Percentiles rank a stretch among this genome's conserved stretches.
Conservation (phyloP, 2,113 vertebrate genomes). For the Indri indri region DNA sequence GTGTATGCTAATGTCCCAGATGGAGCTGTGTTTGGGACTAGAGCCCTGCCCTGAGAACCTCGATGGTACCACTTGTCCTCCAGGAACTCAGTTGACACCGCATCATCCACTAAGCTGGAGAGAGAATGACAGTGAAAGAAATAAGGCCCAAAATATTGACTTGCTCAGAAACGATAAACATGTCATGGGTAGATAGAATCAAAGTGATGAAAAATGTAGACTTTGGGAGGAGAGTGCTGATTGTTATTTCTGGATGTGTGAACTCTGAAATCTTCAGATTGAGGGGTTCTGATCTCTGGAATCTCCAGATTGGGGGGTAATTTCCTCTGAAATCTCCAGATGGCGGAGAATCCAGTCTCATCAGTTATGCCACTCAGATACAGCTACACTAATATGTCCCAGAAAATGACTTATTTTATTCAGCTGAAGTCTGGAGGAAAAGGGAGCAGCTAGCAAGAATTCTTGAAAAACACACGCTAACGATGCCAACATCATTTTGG, state of each 20-base stretch:
- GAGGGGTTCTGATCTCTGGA: conserved; percentile 64
- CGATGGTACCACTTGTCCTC: neutral
- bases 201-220: neutral
- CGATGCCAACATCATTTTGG: conserved; percentile 22
- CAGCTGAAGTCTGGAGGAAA: neutral
- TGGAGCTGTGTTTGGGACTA: neutral
- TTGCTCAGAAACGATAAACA: neutral
- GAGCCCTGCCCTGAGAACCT: neutral
- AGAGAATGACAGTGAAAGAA: neutral
- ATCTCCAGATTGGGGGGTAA: conserved; percentile 58
- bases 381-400: neutral
- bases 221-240: neutral
- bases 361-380: conserved; percentile 17
- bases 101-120: neutral
- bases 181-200: fast-evolving
- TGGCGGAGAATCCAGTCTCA: neutral
- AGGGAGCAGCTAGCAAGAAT: neutral
- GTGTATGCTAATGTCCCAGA: neutral
- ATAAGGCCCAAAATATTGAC: neutral
- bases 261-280: conserved; percentile 54
- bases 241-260: neutral
- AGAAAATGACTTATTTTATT: neutral
- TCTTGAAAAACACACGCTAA: conserved; percentile 41
- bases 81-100: neutral
- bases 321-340: conserved; percentile 63